Percentiles rank a stretch among this genome's conserved stretches.
Conservation (phyloP, 2,797 vertebrate species). For the Anguilla megastoma region DNA sequence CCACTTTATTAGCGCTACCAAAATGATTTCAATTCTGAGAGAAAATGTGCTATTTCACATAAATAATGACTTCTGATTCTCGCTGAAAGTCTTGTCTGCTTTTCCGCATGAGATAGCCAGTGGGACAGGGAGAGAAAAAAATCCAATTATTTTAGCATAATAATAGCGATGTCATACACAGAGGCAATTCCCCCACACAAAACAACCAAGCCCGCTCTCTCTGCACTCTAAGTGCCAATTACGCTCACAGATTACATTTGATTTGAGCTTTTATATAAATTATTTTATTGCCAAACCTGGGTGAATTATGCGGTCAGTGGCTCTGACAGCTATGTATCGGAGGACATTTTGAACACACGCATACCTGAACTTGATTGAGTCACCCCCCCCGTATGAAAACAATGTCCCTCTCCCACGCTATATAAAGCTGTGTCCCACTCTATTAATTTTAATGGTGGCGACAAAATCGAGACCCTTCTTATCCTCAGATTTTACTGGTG, state of each 20-base stretch:
- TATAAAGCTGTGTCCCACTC: background rate
- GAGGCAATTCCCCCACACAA: slow-evolving; percentile 45
- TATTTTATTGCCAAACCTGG: slow-evolving; percentile 59
- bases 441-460: background rate
- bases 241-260: slow-evolving; percentile 43
- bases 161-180: slow-evolving; percentile 45
- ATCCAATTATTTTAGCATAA: slow-evolving; percentile 59
- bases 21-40: slow-evolving; percentile 38
- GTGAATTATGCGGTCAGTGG: slow-evolving; percentile 53
- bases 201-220: slow-evolving; percentile 55
- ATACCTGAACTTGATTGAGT: background rate
- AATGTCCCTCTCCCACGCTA: background rate
- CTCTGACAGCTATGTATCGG: slow-evolving; percentile 26
- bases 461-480: background rate
- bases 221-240: slow-evolving; percentile 60
- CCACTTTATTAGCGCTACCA: background rate
- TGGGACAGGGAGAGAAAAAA: slow-evolving; percentile 36
- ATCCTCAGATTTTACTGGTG: background rate
- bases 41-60: slow-evolving; percentile 49
- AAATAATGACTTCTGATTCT: slow-evolving; percentile 49
- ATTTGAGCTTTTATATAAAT: slow-evolving; percentile 51
- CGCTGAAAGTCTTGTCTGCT: slow-evolving; percentile 38
- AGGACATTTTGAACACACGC: background rate
- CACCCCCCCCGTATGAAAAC: background rate
- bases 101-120: slow-evolving; percentile 43